Evolutionary conservation across 2,113 vertebrate genomes (phyloP).

Genomic region (Oncorhynchus tshawytscha): DNA sequence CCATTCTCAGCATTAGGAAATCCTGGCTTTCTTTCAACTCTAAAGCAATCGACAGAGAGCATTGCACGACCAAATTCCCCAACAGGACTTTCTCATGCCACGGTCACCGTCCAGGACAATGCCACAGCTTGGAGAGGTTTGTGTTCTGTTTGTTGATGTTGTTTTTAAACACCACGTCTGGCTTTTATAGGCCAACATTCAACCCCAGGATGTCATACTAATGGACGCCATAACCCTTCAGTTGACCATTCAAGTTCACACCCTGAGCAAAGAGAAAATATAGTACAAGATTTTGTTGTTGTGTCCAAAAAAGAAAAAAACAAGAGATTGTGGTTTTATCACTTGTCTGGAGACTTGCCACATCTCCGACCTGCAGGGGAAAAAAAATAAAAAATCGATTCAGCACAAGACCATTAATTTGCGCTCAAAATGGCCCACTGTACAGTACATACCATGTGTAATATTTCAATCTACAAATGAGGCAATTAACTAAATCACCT

Average conservation of each 20-base stretch:
- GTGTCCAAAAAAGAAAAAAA: not conserved
- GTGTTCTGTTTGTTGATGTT: constrained; percentile 52
- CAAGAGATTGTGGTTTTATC: not conserved
- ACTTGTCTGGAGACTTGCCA: not conserved
- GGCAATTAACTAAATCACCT: constrained; percentile 53
- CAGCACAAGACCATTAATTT: constrained; percentile 27
- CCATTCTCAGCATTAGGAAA: constrained; percentile 76
- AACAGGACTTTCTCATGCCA: constrained; percentile 72
- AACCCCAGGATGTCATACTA: not conserved
- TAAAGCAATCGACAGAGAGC: constrained; percentile 59
- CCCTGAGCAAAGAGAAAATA: not conserved
- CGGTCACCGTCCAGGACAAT: constrained; percentile 66
- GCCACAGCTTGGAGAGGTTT: constrained; percentile 25
- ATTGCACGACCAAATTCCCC: constrained; percentile 51
- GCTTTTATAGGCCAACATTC: too few species aligned
- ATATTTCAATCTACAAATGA: constrained; percentile 54
- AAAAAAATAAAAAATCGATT: constrained; percentile 25
- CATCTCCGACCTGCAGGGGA: not conserved
- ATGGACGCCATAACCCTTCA: not conserved
- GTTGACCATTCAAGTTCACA: not conserved
- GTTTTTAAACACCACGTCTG: constrained; percentile 20
- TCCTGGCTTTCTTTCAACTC: constrained; percentile 77
- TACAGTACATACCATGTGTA: constrained; percentile 25
- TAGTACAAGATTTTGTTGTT: not conserved
- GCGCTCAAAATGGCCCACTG: constrained; percentile 33